A percentile compares a stretch with the other conserved stretches of the same genome.
These are phyloP conservation scores for Esox niger DNA, from an alignment of 2,113 vertebrate species.

Conservation along the genomic window DNA sequence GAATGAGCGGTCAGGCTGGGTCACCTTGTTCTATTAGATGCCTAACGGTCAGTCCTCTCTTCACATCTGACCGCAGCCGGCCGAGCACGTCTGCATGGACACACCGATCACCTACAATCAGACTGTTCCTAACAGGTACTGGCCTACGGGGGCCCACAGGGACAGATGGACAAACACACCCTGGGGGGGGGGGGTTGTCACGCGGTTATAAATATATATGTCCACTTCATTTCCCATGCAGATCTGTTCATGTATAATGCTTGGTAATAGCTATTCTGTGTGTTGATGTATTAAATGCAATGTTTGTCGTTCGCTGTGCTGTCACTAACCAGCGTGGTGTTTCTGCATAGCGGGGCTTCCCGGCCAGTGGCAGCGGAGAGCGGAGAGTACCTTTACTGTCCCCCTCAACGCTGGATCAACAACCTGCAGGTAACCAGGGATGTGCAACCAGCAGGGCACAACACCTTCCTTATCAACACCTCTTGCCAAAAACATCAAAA, in stretches of 20 bases:
- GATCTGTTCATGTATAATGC: too few species aligned
- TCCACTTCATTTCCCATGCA: too few species aligned
- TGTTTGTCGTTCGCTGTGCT: not conserved
- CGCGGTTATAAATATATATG: too few species aligned
- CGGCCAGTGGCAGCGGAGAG: slow-evolving; percentile 68
- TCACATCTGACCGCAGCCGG: slow-evolving; percentile 44
- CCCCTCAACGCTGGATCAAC: slow-evolving; percentile 76
- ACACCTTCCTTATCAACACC: too few species aligned
- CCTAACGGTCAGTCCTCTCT: not conserved
- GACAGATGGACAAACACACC: not conserved
- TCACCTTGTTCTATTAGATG: not conserved
- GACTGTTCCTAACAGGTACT: slow-evolving; percentile 66
- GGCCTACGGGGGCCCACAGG: not conserved
- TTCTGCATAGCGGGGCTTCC: slow-evolving; percentile 64
- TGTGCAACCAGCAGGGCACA: too few species aligned
- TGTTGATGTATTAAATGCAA: not conserved
- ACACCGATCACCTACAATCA: slow-evolving; percentile 49
- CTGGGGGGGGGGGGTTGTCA: too few species aligned
- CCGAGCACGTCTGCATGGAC: slow-evolving; percentile 57
- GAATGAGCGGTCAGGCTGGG: not conserved
- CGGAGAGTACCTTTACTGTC: slow-evolving; percentile 75
- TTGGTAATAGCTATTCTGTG: too few species aligned
- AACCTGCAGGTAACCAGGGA: slow-evolving; percentile 71
- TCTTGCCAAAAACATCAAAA: too few species aligned
- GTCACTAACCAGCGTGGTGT: slow-evolving; percentile 34